These are phyloP conservation scores for Myiozetetes cayanensis DNA, from an alignment of 2,113 vertebrate species.

Conservation along the genomic window DNA sequence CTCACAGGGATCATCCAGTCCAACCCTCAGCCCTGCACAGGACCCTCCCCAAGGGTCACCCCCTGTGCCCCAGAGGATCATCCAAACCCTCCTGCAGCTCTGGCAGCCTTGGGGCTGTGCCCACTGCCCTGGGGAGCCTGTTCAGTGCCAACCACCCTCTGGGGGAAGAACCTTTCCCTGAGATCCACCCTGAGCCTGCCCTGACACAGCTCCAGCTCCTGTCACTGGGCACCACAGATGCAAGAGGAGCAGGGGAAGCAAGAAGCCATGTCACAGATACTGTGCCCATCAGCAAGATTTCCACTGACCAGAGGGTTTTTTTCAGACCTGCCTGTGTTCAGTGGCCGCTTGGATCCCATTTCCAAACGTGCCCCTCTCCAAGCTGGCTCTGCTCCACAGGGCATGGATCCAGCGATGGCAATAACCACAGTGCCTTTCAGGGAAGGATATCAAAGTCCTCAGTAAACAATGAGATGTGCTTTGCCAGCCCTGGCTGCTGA, in stretches of 20 bases:
- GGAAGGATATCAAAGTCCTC: not conserved
- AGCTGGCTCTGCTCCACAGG: not conserved
- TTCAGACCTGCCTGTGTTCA: not conserved
- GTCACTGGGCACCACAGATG: not conserved
- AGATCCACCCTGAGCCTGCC: not conserved
- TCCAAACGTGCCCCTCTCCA: not conserved
- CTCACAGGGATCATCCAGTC: not conserved
- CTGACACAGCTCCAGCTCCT: not conserved
- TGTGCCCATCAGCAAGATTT: not conserved
- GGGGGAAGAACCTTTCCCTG: too few species aligned
- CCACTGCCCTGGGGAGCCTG: too few species aligned
- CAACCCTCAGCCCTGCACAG: not conserved
- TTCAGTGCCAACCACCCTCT: too few species aligned
- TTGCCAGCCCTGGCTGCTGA: not conserved
- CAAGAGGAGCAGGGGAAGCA: not conserved
- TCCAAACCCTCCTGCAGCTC: too few species aligned
- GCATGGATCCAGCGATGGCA: not conserved
- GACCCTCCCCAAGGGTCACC: not conserved
- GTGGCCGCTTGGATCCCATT: accelerated
- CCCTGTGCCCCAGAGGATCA: too few species aligned
- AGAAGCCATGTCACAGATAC: accelerated
- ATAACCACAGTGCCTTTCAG: not conserved
- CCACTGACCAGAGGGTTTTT: accelerated
- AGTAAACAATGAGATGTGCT: not conserved
- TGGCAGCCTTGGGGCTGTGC: too few species aligned